phyloP scores from a whole-genome alignment of 2,113 vertebrate genomes.

The Gymnogyps californianus region DNA sequence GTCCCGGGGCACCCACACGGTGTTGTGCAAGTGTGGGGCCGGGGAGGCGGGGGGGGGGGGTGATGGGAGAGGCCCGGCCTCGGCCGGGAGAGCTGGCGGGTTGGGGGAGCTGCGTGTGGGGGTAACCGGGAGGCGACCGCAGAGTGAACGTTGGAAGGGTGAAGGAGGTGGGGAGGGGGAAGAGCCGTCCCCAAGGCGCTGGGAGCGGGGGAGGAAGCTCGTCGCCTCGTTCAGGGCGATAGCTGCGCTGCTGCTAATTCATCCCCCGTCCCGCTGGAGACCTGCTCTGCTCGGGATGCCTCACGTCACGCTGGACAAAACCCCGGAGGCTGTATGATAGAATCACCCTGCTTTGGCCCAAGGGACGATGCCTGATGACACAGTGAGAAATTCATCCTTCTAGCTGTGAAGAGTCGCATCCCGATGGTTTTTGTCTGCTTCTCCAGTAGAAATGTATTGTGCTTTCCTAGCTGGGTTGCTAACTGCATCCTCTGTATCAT shows the following conservation, averaged over 20 bases:
- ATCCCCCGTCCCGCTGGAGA: background rate
- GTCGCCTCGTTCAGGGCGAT: background rate
- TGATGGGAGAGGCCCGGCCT: background rate
- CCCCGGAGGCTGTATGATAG: accelerated
- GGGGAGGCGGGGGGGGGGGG: no score
- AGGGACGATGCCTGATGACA: background rate
- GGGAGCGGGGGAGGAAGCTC: background rate
- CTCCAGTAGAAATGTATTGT: accelerated
- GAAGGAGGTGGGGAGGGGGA: background rate
- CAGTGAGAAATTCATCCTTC: background rate
- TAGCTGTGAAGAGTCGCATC: accelerated
- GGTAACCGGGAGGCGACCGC: background rate
- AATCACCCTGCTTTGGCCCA: background rate
- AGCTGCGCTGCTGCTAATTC: background rate
- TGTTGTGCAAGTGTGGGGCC: background rate
- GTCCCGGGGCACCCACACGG: background rate
- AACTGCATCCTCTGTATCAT: accelerated
- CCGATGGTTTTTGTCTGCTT: background rate
- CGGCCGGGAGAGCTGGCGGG: background rate
- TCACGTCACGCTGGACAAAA: background rate
- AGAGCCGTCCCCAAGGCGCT: background rate
- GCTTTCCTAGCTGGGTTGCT: background rate
- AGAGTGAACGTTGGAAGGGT: accelerated
- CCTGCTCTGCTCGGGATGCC: background rate
- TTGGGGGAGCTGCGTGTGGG: background rate